Evolutionary conservation across 2,797 vertebrate genomes (phyloP).

Genomic region (Sitta carolinensis): DNA sequence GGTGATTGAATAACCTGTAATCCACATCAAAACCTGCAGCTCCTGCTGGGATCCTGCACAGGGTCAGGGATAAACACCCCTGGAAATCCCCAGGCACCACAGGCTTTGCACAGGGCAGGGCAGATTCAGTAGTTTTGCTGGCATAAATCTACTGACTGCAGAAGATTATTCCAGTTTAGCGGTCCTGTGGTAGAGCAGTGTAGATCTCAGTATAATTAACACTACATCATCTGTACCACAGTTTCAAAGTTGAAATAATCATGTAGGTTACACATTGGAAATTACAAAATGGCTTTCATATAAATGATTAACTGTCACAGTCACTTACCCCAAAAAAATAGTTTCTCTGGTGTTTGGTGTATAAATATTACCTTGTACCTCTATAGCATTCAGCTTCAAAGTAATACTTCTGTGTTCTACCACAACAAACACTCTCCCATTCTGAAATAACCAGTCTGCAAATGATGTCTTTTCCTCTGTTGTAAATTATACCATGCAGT

Average conservation of each 20-base stretch:
- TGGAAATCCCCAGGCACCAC: neutral
- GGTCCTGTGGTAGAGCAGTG: neutral
- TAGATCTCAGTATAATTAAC: slow-evolving; percentile 27
- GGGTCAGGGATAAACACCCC: neutral
- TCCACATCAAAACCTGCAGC: neutral
- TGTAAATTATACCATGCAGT: slow-evolving; percentile 48
- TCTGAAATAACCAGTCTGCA: slow-evolving; percentile 42
- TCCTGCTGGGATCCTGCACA: neutral
- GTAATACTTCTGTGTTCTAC: neutral
- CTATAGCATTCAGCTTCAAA: neutral
- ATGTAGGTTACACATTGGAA: slow-evolving; percentile 30
- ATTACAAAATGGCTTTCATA: slow-evolving; percentile 41
- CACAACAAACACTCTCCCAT: slow-evolving; percentile 21
- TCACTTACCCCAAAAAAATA: slow-evolving; percentile 36
- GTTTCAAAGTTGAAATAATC: slow-evolving; percentile 38
- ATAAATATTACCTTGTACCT: slow-evolving; percentile 41
- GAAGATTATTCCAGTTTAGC: neutral
- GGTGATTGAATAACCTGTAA: neutral
- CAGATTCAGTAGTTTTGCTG: neutral
- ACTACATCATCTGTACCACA: slow-evolving; percentile 40
- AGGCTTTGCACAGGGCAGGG: neutral
- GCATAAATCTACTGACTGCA: neutral
- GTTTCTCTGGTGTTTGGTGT: slow-evolving; percentile 35
- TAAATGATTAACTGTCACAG: slow-evolving; percentile 36
- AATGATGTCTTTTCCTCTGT: slow-evolving; percentile 43